Evolutionary conservation across 2,113 vertebrate genomes (phyloP), one percentile per base, ranked within the genome.

Genomic region (Esox niger): DNA sequence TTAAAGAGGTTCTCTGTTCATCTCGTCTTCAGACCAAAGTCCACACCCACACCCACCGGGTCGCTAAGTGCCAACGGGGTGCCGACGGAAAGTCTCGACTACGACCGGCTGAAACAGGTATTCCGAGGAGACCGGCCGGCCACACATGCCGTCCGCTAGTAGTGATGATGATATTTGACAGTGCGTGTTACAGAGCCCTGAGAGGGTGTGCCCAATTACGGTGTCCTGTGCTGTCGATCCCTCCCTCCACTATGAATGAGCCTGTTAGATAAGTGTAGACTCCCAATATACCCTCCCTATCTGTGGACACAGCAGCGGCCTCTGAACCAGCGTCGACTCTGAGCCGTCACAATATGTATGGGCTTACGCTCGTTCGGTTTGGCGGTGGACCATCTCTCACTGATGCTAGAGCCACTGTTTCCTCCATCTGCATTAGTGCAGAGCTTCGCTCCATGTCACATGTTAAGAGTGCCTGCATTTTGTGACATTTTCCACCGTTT

Each of bases 41-140:
- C 96, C 77, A 94, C 95, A 76, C 90, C 95, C 57, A 90, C 90
- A 58, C 89, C 91, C 15, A 92, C 93, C 0, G 95, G 93, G 66
- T 94, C 96, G 84, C 90, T 94, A 85, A 98, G 93, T 94, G 94
- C 96, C 92, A 99, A 99, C 1, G 97, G 97, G 79, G 93, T 99
- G 80, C 93, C 95, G 86, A 90, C 93, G 68, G 97, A 99, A 89
- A 79, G 90, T 25, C 87, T 99, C 11, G 97, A 99, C 88, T 99
- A 98, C 15, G 97, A 99, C 88, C 89, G 95, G 84, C 90, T 99
- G 92, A 99, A 99, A 88, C 96, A 98, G 95, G 97, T 99, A 83
- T 15, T 31, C 13, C 57, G 15, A 58, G 26, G 56, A 29, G 27
- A 13, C 26, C 15, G 13, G 47, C 21, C 6, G 47, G 15, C 47